Evolutionary conservation across 2,797 vertebrate genomes (phyloP).

Genomic region (Fistularia commersonii): DNA sequence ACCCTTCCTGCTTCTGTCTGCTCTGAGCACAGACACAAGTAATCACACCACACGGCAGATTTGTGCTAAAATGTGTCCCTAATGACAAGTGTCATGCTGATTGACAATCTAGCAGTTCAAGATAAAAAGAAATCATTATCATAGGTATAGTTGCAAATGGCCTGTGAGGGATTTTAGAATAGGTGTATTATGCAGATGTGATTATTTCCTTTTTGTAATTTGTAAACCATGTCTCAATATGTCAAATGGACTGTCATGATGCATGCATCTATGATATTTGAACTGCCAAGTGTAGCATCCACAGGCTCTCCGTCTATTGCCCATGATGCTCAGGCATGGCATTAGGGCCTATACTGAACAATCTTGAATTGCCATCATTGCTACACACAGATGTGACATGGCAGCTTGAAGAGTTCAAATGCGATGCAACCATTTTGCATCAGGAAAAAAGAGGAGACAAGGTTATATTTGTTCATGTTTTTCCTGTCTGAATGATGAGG

Average conservation of each 20-base stretch:
- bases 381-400: conserved; percentile 11
- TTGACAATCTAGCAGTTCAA: too few species aligned
- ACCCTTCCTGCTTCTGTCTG: too few species aligned
- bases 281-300: conserved; percentile 22
- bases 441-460: conserved; percentile 23
- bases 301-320: conserved; percentile 11
- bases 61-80: too few species aligned
- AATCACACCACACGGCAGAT: too few species aligned
- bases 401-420: conserved; percentile 11
- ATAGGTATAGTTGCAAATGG: conserved; percentile 11
- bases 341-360: conserved; percentile 19
- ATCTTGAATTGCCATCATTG: conserved; percentile 8
- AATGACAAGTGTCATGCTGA: too few species aligned
- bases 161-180: conserved; percentile 46
- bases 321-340: conserved; percentile 11
- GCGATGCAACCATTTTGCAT: background rate
- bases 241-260: conserved; percentile 38
- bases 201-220: conserved; percentile 48
- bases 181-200: conserved; percentile 65
- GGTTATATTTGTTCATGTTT: conserved; percentile 24
- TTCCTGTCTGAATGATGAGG: conserved; percentile 35
- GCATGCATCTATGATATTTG: conserved; percentile 37
- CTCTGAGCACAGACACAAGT: too few species aligned
- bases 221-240: conserved; percentile 41
- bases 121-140: too few species aligned